Evolutionary conservation across 2,888 invertebrate genomes (phyloP), one percentile per base, ranked within the genome.

Genomic region (Bugulina stolonifera): DNA sequence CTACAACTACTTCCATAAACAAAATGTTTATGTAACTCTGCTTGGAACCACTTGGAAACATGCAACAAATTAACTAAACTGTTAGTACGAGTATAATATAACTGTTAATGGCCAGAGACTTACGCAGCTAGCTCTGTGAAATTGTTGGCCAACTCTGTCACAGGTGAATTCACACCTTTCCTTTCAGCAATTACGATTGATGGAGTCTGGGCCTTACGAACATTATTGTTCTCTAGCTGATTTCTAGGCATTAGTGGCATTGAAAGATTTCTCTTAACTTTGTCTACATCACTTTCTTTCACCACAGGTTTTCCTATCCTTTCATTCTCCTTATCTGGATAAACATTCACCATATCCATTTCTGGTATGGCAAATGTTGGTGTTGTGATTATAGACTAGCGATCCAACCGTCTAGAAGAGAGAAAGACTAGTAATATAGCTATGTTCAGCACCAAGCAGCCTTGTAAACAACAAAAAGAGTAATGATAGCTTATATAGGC

Each of bases 61-160:
- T n/a, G n/a, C n/a, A n/a, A n/a, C n/a, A n/a, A n/a, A n/a, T n/a
- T n/a, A n/a, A n/a, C n/a, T n/a, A n/a, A n/a, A n/a, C n/a, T n/a
- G n/a, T n/a, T n/a, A n/a, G n/a, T n/a, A n/a, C n/a, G n/a, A n/a
- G n/a, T n/a, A n/a, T n/a, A n/a, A n/a, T n/a, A n/a, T n/a, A n/a
- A n/a, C n/a, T n/a, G n/a, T n/a, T n/a, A n/a, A n/a, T 43, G 43
- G 18, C 18, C 5, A 10, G 43, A 25, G 5, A 64, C 64, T 32
- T n/a, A 64, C 64, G 64, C 64, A 32, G 64, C 64, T 10, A 64
- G 32, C n/a, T 64, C 64, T 5, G 64, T 64, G 34, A 64, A 64
- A n/a, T 64, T 27, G 32, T 64, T 23, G 18, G 64, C 27, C 10
- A 64, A 27, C n/a, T 64, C 64, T 18, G 64, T 64, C 25, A 64